These are phyloP conservation scores for Dicrurus megarhynchus DNA, from an alignment of 2,113 vertebrate species.

Conservation along the genomic window DNA sequence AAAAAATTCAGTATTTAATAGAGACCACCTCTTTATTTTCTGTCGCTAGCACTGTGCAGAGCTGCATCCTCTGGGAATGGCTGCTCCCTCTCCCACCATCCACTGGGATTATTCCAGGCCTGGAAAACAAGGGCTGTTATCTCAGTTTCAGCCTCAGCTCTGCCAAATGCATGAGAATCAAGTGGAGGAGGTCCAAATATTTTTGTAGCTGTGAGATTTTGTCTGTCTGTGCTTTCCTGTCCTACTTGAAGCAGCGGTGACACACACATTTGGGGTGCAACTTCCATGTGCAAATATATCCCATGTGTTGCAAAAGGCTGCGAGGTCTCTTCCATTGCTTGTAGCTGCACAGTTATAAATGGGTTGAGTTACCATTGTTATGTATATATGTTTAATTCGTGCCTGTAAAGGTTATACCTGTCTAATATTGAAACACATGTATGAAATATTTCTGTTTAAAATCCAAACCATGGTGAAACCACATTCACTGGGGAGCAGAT, in stretches of 20 bases:
- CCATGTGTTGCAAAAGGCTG: neutral
- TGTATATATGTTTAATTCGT: too few relatives aligned
- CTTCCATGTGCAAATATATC: neutral
- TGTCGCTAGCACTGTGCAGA: neutral
- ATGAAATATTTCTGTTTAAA: too few relatives aligned
- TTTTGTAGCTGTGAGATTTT: neutral
- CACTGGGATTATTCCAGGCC: neutral
- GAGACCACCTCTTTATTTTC: neutral
- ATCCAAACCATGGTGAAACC: too few relatives aligned
- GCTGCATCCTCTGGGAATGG: neutral
- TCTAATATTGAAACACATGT: too few relatives aligned
- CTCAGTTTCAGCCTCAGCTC: neutral
- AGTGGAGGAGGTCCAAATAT: neutral
- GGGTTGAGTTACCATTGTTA: neutral
- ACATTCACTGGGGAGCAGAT: too few relatives aligned
- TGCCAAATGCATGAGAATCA: neutral
- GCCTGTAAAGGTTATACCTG: too few relatives aligned
- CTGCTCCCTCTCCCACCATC: neutral
- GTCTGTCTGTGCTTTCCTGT: neutral
- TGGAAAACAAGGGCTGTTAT: neutral
- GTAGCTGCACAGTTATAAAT: neutral
- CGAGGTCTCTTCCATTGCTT: neutral
- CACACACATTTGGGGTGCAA: neutral
- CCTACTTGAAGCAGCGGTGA: fast-evolving
- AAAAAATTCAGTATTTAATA: neutral